These are phyloP conservation scores for Drosophila atripex DNA, from an alignment of 2,888 invertebrate genomes.

Conservation along the genomic window DNA sequence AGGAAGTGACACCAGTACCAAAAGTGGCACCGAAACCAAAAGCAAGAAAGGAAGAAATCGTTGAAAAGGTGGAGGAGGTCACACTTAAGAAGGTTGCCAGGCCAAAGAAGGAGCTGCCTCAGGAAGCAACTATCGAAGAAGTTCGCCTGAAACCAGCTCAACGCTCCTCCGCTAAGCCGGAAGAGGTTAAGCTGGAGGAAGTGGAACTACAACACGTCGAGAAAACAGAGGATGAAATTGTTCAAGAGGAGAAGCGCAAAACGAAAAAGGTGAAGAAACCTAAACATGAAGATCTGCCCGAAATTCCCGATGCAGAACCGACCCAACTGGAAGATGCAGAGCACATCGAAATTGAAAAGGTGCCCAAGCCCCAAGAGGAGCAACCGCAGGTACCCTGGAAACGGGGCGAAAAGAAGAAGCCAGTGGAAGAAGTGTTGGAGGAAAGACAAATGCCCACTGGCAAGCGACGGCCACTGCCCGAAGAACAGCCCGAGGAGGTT, in stretches of 20 bases:
- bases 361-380: conserved; percentile 73
- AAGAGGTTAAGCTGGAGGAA: conserved; percentile 76
- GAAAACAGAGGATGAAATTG: conserved; percentile 75
- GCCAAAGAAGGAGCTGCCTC: conserved; percentile 80
- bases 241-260: conserved; percentile 77
- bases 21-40: conserved; percentile 69
- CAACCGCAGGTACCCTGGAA: conserved; percentile 82
- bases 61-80: conserved; percentile 81
- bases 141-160: conserved; percentile 85
- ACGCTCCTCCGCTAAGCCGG: conserved; percentile 67
- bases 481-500: conserved; percentile 84
- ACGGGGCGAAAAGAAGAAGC: conserved; percentile 83
- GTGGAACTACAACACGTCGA: conserved; percentile 79
- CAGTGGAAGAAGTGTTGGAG: conserved; percentile 78
- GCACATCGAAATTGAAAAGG: conserved; percentile 78
- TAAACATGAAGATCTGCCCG: conserved; percentile 76
- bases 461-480: conserved; percentile 83
- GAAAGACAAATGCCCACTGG: conserved; percentile 83
- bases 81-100: conserved; percentile 68
- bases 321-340: conserved; percentile 80
- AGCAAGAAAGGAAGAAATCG: conserved; percentile 76
- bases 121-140: conserved; percentile 84
- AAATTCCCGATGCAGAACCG: conserved; percentile 80
- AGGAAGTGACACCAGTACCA: conserved; percentile 20
- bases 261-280: conserved; percentile 77